Percentiles rank a stretch among this genome's conserved stretches.
Evolutionary conservation across 2,113 vertebrate genomes (phyloP).

Genomic region (Lucifuga dentata): DNA sequence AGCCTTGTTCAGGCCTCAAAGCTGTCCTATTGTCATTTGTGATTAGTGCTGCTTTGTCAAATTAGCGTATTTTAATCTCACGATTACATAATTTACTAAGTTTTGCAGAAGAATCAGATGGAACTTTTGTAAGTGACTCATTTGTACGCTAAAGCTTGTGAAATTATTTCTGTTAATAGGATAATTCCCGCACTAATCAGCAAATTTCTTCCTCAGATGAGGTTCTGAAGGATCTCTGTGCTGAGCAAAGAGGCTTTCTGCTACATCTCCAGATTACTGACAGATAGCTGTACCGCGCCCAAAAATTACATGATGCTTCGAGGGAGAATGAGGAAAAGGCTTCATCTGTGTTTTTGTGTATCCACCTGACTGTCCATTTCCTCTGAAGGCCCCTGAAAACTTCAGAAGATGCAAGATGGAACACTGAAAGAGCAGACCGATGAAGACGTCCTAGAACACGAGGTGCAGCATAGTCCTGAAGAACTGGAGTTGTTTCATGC

Average conservation of each 20-base stretch:
- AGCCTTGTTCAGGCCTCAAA: slow-evolving; percentile 16
- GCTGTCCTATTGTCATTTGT: slow-evolving; percentile 69
- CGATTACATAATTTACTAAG: slow-evolving; percentile 72
- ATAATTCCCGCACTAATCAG: slow-evolving; percentile 70
- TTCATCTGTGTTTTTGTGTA: slow-evolving; percentile 8
- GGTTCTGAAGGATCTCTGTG: slow-evolving; percentile 1
- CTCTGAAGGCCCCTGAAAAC: no score
- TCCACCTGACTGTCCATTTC: no score
- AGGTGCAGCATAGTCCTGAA: no score
- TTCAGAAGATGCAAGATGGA: no score
- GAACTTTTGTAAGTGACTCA: slow-evolving; percentile 71
- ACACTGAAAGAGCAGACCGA: no score
- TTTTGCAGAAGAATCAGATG: slow-evolving; percentile 66
- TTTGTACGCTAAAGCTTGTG: slow-evolving; percentile 66
- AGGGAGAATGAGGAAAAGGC: slow-evolving; percentile 17
- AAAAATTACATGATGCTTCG: slow-evolving; percentile 25
- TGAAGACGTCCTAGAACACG: no score
- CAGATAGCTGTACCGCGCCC: slow-evolving; percentile 24
- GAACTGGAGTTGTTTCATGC: no score
- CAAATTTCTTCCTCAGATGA: slow-evolving; percentile 56
- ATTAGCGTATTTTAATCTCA: slow-evolving; percentile 69
- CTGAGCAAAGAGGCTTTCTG: slow-evolving; percentile 27
- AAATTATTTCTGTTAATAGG: slow-evolving; percentile 65
- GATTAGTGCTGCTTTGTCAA: slow-evolving; percentile 74
- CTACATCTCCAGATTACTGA: slow-evolving; percentile 57